Conservation (phyloP, 2,888 invertebrate species). For the Kryphioiulus occultus region DNA sequence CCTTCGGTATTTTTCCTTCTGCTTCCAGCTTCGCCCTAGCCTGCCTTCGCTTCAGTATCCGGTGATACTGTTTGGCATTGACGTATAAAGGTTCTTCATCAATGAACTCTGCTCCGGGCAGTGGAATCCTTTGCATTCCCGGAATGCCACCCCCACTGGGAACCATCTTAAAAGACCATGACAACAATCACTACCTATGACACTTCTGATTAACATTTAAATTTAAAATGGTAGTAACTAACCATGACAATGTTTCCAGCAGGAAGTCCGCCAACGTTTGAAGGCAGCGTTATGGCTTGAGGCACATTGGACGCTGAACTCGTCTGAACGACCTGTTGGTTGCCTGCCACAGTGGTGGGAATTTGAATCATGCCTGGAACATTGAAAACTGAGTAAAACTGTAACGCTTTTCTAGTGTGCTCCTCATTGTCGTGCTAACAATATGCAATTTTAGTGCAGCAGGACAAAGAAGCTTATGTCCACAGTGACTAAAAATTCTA, state of each 20-base stretch:
- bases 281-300: conserved; percentile 56
- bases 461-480: no score
- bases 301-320: conserved; percentile 53
- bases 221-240: not conserved
- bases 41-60: conserved; percentile 82
- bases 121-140: conserved; percentile 65
- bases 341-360: conserved; percentile 61
- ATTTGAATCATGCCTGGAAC: conserved; percentile 81
- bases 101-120: conserved; percentile 70
- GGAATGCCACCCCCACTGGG: conserved; percentile 64
- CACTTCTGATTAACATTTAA: not conserved
- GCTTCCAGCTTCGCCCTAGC: conserved; percentile 95
- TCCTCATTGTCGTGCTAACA: not conserved
- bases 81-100: conserved; percentile 98
- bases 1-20: conserved; percentile 94
- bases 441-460: no score
- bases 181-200: not conserved
- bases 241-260: conserved; percentile 58
- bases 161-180: conserved; percentile 67
- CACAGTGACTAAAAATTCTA: no score
- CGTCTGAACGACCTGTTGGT: conserved; percentile 54
- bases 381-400: conserved; percentile 70
- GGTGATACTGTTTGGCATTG: conserved; percentile 96
- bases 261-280: conserved; percentile 53
- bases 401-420: not conserved